phyloP scores from a whole-genome alignment of 2,113 vertebrate species.

The Cettia cetti region DNA sequence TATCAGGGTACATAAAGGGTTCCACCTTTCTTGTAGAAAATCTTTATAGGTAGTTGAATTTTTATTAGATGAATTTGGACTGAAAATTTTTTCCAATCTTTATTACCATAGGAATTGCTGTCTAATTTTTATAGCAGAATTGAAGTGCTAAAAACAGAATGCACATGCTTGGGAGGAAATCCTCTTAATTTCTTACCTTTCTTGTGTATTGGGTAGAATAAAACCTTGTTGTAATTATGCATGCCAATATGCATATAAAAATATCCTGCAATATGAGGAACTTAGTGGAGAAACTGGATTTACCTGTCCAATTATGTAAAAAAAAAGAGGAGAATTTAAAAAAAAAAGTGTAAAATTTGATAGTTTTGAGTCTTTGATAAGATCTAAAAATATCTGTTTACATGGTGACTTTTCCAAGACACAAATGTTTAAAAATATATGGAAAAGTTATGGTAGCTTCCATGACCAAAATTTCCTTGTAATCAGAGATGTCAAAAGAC shows the following conservation, averaged over 20 bases:
- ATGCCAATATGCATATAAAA: not conserved
- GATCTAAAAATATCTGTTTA: not conserved
- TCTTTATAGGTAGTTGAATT: conserved; percentile 30
- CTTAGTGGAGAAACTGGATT: conserved; percentile 20
- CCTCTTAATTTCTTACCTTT: conserved; percentile 15
- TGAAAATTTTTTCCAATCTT: conserved; percentile 32
- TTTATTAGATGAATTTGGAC: conserved; percentile 34
- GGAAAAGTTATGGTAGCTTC: not conserved
- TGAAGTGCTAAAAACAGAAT: conserved; percentile 16
- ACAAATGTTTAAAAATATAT: not conserved
- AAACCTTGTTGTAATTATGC: conserved; percentile 28
- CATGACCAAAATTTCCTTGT: not conserved
- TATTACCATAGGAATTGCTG: not conserved
- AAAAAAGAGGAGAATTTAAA: not conserved
- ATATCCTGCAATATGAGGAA: conserved; percentile 12
- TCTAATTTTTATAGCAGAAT: conserved; percentile 24
- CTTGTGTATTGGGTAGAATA: conserved; percentile 16
- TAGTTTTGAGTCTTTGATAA: not conserved
- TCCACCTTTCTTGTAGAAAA: conserved; percentile 23
- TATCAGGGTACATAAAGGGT: not conserved
- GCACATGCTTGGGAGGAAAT: not conserved
- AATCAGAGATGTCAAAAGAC: not conserved
- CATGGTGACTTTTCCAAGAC: not conserved
- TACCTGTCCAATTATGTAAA: not conserved
- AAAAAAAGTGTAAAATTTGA: not conserved